phyloP scores from a whole-genome alignment of 2,797 vertebrate genomes.

The Urosaurus nigricauda region DNA sequence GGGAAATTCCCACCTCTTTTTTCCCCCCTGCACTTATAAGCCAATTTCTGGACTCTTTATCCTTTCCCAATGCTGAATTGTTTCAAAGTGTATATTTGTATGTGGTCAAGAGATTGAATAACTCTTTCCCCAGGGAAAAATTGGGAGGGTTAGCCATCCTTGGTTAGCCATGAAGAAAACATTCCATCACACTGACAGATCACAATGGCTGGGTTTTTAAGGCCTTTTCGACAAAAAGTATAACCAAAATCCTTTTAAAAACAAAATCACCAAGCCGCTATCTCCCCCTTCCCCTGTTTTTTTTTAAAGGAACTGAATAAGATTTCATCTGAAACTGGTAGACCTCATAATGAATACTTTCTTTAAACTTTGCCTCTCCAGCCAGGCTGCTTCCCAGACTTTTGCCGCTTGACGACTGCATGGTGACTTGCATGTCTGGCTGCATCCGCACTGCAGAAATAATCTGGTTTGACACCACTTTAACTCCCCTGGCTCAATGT shows the following conservation, averaged over 20 bases:
- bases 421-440: too few relatives aligned
- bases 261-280: background rate
- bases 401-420: background rate
- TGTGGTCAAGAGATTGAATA: conserved; percentile 43
- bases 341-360: background rate
- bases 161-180: conserved; percentile 60
- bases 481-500: too few relatives aligned
- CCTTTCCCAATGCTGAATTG: conserved; percentile 31
- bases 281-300: conserved; percentile 5
- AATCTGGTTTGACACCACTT: too few relatives aligned
- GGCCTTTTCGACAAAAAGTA: conserved; percentile 27
- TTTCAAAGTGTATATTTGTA: conserved; percentile 52
- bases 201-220: conserved; percentile 48
- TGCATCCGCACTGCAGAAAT: too few relatives aligned
- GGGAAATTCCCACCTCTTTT: background rate
- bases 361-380: background rate
- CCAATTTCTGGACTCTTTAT: conserved; percentile 39
- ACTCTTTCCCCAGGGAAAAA: conserved; percentile 51
- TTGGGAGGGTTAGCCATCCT: conserved; percentile 51
- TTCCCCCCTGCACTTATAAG: background rate
- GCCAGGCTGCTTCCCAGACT: too few relatives aligned
- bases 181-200: conserved; percentile 29
- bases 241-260: background rate
- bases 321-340: conserved; percentile 35
- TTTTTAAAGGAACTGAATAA: conserved; percentile 41